Evolutionary conservation across 2,888 invertebrate genomes (phyloP).

Genomic region (Erebia palarica): DNA sequence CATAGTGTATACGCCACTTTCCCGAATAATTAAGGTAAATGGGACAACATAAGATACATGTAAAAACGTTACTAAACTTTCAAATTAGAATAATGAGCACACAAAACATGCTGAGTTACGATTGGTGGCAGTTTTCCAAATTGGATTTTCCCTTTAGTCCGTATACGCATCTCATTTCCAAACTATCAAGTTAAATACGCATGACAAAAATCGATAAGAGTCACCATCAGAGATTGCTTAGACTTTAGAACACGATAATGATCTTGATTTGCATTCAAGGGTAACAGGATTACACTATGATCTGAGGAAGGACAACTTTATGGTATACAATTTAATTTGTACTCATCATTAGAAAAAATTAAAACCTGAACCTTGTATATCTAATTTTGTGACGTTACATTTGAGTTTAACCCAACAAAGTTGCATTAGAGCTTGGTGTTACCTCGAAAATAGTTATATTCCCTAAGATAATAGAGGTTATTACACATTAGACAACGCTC

Average conservation of each 20-base stretch:
- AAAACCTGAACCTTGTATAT: no score
- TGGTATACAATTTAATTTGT: no score
- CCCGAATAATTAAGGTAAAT: background rate
- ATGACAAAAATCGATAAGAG: background rate
- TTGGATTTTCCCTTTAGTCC: slow-evolving; percentile 8
- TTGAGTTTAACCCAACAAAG: no score
- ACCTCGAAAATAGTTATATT: background rate
- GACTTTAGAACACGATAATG: background rate
- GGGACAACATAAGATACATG: background rate
- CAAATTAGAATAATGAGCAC: slow-evolving; percentile 2
- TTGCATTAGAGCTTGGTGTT: background rate
- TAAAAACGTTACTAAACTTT: background rate
- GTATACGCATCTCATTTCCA: slow-evolving; percentile 1
- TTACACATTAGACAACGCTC: background rate
- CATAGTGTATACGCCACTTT: background rate
- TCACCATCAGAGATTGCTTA: background rate
- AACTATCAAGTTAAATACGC: slow-evolving; percentile 7
- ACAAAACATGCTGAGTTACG: slow-evolving; percentile 1
- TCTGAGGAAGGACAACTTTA: background rate
- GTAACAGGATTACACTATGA: background rate
- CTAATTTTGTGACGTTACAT: no score
- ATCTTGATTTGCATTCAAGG: background rate
- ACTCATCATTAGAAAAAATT: no score
- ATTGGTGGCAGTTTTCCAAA: slow-evolving; percentile 2
- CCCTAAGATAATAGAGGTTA: background rate